These are phyloP conservation scores for Synchiropus splendidus DNA, from an alignment of 2,113 vertebrate genomes.

Conservation along the genomic window DNA sequence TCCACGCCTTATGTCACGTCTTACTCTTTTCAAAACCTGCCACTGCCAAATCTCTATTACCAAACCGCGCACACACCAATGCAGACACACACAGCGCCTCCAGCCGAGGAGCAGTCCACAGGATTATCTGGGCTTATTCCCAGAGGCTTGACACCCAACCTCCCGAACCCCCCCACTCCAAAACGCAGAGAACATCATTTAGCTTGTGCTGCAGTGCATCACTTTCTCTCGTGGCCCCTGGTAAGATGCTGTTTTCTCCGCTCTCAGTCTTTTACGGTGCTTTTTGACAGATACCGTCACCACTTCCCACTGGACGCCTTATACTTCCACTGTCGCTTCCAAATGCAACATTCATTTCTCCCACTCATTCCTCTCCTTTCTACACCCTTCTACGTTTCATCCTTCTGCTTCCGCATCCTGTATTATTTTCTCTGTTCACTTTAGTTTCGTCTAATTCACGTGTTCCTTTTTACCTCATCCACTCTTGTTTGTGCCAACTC, in stretches of 20 bases:
- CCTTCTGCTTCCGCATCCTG: too few species aligned
- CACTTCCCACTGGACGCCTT: slow-evolving; percentile 19
- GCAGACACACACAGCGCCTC: background rate
- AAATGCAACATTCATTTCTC: background rate
- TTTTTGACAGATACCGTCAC: slow-evolving; percentile 13
- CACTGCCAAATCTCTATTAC: background rate
- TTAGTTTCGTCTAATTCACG: too few species aligned
- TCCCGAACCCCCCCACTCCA: slow-evolving; percentile 15
- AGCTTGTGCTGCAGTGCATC: slow-evolving; percentile 22
- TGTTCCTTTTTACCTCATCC: too few species aligned
- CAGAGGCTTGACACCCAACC: slow-evolving; percentile 25
- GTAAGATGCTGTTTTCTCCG: background rate
- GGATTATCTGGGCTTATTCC: slow-evolving; percentile 45
- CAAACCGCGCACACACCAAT: background rate
- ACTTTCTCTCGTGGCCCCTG: slow-evolving; percentile 7
- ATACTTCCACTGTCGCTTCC: slow-evolving; percentile 15
- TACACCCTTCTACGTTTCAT: too few species aligned
- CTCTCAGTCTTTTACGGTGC: background rate
- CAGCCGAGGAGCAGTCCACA: slow-evolving; percentile 19
- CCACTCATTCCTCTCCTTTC: too few species aligned
- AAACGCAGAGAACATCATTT: slow-evolving; percentile 20
- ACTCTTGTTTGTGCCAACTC: too few species aligned
- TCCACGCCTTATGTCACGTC: background rate
- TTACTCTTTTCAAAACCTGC: background rate
- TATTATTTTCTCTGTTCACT: too few species aligned